Conservation (phyloP, 2,888 invertebrate genomes). For the Meiosimyza decipiens region DNA sequence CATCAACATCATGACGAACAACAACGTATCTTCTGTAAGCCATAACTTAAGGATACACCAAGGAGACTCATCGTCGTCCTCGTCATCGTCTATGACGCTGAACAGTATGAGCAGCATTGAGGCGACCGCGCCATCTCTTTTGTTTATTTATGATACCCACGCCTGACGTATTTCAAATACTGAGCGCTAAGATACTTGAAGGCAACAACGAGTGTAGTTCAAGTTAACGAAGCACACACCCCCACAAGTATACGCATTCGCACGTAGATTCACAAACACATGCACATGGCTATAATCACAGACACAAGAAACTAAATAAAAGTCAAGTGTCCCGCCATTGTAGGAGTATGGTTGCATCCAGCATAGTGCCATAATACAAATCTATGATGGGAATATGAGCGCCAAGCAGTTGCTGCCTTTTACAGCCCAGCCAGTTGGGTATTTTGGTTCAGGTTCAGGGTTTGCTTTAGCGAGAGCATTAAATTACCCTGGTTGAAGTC, state of each 20-base stretch:
- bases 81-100: not conserved
- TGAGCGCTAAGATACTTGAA: constrained; percentile 19
- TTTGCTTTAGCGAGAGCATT: constrained; percentile 15
- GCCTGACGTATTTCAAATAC: constrained; percentile 22
- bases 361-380: not conserved
- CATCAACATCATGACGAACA: constrained; percentile 31
- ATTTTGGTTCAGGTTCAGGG: constrained; percentile 17
- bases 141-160: constrained; percentile 33
- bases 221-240: not conserved
- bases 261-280: constrained; percentile 23
- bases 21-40: constrained; percentile 16
- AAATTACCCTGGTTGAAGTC: constrained; percentile 24
- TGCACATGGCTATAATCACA: constrained; percentile 9
- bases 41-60: constrained; percentile 19
- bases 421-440: not conserved
- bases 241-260: constrained; percentile 40
- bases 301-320: constrained; percentile 33
- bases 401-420: constrained; percentile 13
- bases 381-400: constrained; percentile 25
- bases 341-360: not conserved
- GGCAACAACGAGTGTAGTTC: not conserved
- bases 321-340: constrained; percentile 28
- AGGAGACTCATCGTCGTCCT: constrained; percentile 10
- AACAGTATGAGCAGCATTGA: too few relatives aligned
- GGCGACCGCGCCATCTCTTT: constrained; percentile 22